Conservation (phyloP, 2,888 invertebrate species). For the Drosophila greeni region DNA sequence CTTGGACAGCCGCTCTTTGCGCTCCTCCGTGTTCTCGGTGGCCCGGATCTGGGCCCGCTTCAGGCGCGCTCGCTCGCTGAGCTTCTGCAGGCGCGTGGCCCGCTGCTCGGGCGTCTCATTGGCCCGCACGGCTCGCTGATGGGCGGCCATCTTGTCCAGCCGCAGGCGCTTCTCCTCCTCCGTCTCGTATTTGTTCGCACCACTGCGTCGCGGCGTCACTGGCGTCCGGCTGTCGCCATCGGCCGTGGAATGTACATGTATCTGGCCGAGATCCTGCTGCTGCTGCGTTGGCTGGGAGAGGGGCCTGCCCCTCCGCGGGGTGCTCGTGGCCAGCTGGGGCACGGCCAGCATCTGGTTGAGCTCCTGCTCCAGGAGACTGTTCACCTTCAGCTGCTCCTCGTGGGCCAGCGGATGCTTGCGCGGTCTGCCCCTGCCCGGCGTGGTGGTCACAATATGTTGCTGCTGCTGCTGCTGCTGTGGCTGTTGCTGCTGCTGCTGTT, state of each 20-base stretch:
- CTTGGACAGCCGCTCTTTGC: constrained; percentile 76
- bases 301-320: constrained; percentile 76
- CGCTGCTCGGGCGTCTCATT: constrained; percentile 78
- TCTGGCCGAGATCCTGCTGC: constrained; percentile 70
- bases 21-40: constrained; percentile 75
- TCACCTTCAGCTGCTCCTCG: constrained; percentile 76
- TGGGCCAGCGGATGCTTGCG: constrained; percentile 67
- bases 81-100: constrained; percentile 73
- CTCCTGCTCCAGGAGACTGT: constrained; percentile 77
- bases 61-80: constrained; percentile 77
- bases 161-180: constrained; percentile 77
- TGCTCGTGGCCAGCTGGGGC: constrained; percentile 51
- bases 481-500: constrained; percentile 32
- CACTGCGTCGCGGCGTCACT: constrained; percentile 69
- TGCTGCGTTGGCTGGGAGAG: constrained; percentile 39
- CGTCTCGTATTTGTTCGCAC: constrained; percentile 77
- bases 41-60: constrained; percentile 77
- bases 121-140: constrained; percentile 77
- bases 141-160: constrained; percentile 78
- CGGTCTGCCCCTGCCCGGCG: constrained; percentile 78
- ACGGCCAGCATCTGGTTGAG: constrained; percentile 77
- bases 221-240: constrained; percentile 51
- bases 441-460: constrained; percentile 73
- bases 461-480: constrained; percentile 50
- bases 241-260: constrained; percentile 71